A percentile compares a stretch with the other conserved stretches of the same genome.
These are phyloP conservation scores for Zaprionus obscuricornis DNA, from an alignment of 2,888 invertebrate species.

Conservation along the genomic window DNA sequence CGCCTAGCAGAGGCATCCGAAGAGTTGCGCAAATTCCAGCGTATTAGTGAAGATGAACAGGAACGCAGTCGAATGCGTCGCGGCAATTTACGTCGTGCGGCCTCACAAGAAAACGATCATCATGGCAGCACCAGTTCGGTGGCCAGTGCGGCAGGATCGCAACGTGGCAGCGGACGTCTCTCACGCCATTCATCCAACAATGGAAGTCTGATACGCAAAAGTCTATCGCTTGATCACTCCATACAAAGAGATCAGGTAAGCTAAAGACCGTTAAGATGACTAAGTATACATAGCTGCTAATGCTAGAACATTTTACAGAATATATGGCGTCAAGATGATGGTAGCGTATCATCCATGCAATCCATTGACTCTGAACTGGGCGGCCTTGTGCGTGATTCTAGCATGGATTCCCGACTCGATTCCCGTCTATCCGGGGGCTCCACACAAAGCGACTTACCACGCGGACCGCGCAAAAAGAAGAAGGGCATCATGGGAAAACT, in stretches of 20 bases:
- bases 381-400: conserved; percentile 88
- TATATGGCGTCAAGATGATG: conserved; percentile 93
- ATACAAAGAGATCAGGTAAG: conserved; percentile 84
- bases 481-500: conserved; percentile 93
- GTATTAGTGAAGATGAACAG: conserved; percentile 84
- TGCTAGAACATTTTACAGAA: conserved; percentile 82
- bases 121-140: conserved; percentile 83
- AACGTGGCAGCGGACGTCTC: conserved; percentile 79
- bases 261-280: not conserved
- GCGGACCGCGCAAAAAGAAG: conserved; percentile 89
- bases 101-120: conserved; percentile 88
- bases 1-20: conserved; percentile 89
- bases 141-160: conserved; percentile 75
- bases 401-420: conserved; percentile 86
- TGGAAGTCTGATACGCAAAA: conserved; percentile 87
- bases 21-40: conserved; percentile 86
- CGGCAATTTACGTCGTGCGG: conserved; percentile 84
- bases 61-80: conserved; percentile 84
- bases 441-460: conserved; percentile 91
- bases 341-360: conserved; percentile 92
- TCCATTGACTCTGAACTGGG: conserved; percentile 89
- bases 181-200: conserved; percentile 81
- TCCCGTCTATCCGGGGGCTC: conserved; percentile 93
- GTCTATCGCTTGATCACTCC: conserved; percentile 88
- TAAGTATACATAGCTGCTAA: not conserved